A percentile compares a stretch with the other conserved stretches of the same genome.
phyloP scores from a whole-genome alignment of 2,797 vertebrate species.

The Gallinago solitaria region DNA sequence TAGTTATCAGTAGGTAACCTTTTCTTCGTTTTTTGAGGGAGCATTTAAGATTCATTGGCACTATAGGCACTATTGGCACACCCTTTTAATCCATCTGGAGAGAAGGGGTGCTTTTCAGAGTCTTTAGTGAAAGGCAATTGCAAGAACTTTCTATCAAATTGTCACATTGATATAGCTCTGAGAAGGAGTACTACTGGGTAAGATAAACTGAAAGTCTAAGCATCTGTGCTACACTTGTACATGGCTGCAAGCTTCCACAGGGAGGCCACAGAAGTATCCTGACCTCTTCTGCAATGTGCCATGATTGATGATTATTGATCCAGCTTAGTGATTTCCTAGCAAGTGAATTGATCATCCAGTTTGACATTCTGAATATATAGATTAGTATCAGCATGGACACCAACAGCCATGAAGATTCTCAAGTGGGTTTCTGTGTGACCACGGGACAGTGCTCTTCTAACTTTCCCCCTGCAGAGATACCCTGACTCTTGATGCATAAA shows the following conservation, averaged over 20 bases:
- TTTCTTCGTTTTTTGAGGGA: neutral
- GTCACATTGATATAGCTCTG: neutral
- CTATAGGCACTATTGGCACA: neutral
- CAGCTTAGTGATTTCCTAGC: neutral
- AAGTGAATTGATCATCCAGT: neutral
- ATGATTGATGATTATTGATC: neutral
- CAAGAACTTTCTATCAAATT: neutral
- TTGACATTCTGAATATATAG: neutral
- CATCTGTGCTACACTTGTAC: neutral
- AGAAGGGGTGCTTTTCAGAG: neutral
- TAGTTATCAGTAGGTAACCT: neutral
- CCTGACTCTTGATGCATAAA: neutral
- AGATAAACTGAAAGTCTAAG: neutral
- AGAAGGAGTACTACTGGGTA: neutral
- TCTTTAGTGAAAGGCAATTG: neutral
- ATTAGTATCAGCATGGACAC: neutral
- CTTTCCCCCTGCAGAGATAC: neutral
- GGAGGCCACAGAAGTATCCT: neutral
- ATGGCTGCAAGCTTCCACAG: neutral
- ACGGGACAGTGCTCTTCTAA: neutral
- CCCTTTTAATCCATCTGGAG: neutral
- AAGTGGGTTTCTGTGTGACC: neutral
- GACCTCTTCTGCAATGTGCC: neutral
- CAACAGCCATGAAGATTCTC: neutral
- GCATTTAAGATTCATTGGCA: neutral